Conservation (phyloP, 2,113 vertebrate species). For the Dinomys branickii region DNA sequence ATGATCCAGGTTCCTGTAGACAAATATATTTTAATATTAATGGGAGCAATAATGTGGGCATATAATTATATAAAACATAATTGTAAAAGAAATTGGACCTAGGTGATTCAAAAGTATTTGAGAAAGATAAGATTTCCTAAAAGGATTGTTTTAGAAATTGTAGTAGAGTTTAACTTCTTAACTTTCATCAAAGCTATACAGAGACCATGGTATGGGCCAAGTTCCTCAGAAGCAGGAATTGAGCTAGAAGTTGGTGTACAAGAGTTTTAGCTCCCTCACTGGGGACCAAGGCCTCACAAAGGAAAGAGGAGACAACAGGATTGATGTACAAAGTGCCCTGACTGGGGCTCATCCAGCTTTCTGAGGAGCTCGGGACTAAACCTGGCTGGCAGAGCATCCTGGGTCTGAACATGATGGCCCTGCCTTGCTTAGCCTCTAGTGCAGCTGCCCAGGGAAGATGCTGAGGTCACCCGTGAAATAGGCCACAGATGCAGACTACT, state of each 20-base stretch:
- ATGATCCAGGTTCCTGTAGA: background rate
- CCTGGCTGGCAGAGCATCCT: background rate
- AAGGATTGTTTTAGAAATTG: background rate
- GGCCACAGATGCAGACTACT: too few relatives aligned
- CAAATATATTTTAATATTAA: background rate
- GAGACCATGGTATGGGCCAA: too few relatives aligned
- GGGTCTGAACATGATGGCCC: fast-evolving
- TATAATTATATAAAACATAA: background rate
- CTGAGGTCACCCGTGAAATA: too few relatives aligned
- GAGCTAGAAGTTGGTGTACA: background rate
- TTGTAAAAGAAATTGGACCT: background rate
- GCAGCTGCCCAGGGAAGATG: fast-evolving
- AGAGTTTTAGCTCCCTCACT: background rate
- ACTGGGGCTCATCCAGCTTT: background rate
- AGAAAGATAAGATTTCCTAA: background rate
- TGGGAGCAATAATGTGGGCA: background rate
- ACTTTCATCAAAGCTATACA: too few relatives aligned
- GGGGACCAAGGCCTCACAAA: background rate
- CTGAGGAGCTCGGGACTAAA: background rate
- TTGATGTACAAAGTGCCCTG: background rate
- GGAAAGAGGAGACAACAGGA: background rate
- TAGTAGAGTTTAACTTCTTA: background rate
- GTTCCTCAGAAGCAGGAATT: background rate
- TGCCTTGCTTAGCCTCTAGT: fast-evolving
- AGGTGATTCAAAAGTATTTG: background rate